phyloP scores from a whole-genome alignment of 2,888 invertebrate species.

The Iselma pallidipennis region DNA sequence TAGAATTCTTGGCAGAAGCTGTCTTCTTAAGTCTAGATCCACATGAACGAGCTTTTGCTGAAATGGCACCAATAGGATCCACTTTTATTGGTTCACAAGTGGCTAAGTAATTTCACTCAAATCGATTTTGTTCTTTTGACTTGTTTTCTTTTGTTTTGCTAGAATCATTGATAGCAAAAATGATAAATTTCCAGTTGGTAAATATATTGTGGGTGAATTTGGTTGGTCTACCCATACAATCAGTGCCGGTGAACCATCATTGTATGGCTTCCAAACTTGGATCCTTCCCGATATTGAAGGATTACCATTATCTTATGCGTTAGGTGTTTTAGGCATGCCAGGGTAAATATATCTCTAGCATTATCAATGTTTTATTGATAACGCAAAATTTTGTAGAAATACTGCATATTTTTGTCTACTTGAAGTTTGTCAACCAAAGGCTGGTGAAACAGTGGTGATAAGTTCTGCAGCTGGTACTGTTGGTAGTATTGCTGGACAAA shows the following conservation, averaged over 20 bases:
- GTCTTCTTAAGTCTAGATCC: constrained; percentile 73
- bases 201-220: constrained; percentile 64
- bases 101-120: constrained; percentile 59
- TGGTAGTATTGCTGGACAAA: constrained; percentile 75
- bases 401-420: constrained; percentile 75
- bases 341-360: constrained; percentile 61
- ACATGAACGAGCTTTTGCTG: constrained; percentile 66
- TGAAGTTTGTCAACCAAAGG: constrained; percentile 69
- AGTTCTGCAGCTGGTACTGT: constrained; percentile 78
- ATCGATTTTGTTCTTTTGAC: no score
- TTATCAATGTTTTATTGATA: no score
- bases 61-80: constrained; percentile 56
- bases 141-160: constrained; percentile 24
- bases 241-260: constrained; percentile 52
- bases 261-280: constrained; percentile 62
- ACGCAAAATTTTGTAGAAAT: constrained; percentile 40
- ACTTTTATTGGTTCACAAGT: constrained; percentile 74
- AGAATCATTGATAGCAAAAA: constrained; percentile 72
- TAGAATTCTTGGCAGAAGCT: constrained; percentile 69
- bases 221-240: constrained; percentile 72
- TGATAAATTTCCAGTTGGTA: constrained; percentile 66
- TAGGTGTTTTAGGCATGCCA: constrained; percentile 73
- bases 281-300: constrained; percentile 63
- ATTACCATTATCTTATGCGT: constrained; percentile 61
- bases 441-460: constrained; percentile 72